Percentiles rank a stretch among this genome's conserved stretches.
Conservation (phyloP, 2,797 vertebrate genomes). For the Huso huso region DNA sequence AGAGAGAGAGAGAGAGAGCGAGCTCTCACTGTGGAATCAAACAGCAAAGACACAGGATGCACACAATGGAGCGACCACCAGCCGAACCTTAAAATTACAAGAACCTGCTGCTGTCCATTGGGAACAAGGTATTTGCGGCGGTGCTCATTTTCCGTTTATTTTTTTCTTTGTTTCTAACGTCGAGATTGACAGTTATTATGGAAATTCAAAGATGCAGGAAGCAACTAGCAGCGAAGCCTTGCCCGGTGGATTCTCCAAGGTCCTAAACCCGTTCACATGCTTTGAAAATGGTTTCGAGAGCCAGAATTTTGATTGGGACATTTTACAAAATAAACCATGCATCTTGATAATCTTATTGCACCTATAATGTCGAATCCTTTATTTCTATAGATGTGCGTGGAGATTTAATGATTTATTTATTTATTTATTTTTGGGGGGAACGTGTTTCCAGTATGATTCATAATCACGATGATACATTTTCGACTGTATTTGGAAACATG, state of each 20-base stretch:
- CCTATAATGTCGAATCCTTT: too few species aligned
- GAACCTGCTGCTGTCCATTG: slow-evolving; percentile 4
- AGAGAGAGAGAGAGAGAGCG: slow-evolving; percentile 7
- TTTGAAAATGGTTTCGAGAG: too few species aligned
- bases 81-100: slow-evolving; percentile 10
- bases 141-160: too few species aligned
- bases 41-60: slow-evolving; percentile 14
- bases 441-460: too few species aligned
- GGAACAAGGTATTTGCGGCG: slow-evolving; percentile 4
- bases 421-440: too few species aligned
- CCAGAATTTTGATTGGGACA: too few species aligned
- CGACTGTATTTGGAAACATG: too few species aligned
- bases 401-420: too few species aligned
- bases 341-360: too few species aligned
- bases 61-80: slow-evolving; percentile 17
- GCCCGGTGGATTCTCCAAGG: slow-evolving; percentile 53
- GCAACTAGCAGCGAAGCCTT: slow-evolving; percentile 42
- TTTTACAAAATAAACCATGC: too few species aligned
- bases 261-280: slow-evolving; percentile 37
- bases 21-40: slow-evolving; percentile 8
- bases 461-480: too few species aligned
- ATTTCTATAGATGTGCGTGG: too few species aligned
- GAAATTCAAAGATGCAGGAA: slow-evolving; percentile 62
- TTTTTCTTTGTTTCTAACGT: background rate
- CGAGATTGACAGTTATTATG: slow-evolving; percentile 8